Conservation (phyloP, 2,888 invertebrate species). For the Rhagophthalmus giganteus region DNA sequence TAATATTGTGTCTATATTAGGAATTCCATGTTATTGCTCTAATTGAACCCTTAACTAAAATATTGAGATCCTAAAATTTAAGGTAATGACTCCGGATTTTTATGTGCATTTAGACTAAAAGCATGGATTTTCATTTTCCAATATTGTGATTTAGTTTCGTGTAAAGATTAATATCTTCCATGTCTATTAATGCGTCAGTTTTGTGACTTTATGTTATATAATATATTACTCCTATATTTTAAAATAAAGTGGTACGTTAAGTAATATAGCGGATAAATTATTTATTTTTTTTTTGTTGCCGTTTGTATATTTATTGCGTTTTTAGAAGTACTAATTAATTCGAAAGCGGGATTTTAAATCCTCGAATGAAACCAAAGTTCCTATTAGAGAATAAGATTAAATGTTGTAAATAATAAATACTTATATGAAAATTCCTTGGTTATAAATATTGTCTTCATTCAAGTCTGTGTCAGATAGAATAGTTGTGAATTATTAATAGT, state of each 20-base stretch:
- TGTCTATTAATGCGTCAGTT: background rate
- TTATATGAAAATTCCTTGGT: conserved; percentile 14
- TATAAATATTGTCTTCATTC: conserved; percentile 26
- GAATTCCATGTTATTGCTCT: conserved; percentile 22
- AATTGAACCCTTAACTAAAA: conserved; percentile 10
- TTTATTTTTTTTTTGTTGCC: conserved; percentile 12
- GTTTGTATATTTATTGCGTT: conserved; percentile 25
- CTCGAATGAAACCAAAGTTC: conserved; percentile 66
- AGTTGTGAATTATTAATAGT: conserved; percentile 26
- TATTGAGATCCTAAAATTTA: background rate
- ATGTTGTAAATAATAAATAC: conserved; percentile 30
- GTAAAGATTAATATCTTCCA: background rate
- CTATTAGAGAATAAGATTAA: conserved; percentile 56
- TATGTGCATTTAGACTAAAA: background rate
- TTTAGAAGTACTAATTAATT: conserved; percentile 35
- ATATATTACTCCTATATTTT: too few species aligned
- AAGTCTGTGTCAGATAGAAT: conserved; percentile 41
- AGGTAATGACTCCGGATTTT: too few species aligned
- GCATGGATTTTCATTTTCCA: background rate
- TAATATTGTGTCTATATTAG: conserved; percentile 19
- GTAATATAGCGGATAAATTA: background rate
- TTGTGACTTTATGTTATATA: background rate
- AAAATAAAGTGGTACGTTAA: too few species aligned
- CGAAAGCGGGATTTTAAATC: conserved; percentile 50
- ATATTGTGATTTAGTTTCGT: background rate